Evolutionary conservation across 2,113 vertebrate species (phyloP).

Genomic region (Protobothrops mucrosquamatus): DNA sequence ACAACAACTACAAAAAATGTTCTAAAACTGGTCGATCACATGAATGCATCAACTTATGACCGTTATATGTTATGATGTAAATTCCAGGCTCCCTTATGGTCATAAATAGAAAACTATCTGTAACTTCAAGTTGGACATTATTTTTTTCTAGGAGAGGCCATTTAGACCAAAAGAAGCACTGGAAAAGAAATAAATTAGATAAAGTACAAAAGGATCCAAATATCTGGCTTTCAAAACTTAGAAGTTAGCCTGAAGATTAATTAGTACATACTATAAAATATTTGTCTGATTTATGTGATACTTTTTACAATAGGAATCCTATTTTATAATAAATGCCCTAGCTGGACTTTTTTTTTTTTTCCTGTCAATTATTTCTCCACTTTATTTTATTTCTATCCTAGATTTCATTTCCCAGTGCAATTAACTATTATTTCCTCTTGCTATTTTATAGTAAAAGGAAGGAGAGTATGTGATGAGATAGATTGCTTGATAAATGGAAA

Average conservation of each 20-base stretch:
- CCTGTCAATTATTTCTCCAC: not conserved
- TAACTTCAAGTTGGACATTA: slow-evolving; percentile 20
- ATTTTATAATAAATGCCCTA: too few species aligned
- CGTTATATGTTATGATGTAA: not conserved
- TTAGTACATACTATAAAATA: not conserved
- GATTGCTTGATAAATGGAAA: not conserved
- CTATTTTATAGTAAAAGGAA: not conserved
- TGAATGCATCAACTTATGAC: not conserved
- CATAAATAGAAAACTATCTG: not conserved
- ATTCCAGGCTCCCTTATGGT: not conserved
- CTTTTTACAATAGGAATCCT: not conserved
- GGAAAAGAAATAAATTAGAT: not conserved
- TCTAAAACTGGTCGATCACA: not conserved
- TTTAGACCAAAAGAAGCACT: not conserved
- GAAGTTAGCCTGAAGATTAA: not conserved
- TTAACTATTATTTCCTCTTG: not conserved
- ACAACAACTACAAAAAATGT: not conserved
- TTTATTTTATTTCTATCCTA: not conserved
- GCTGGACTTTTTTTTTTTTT: not conserved
- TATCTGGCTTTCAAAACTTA: not conserved
- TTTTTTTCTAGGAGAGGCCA: not conserved
- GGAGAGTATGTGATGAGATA: not conserved
- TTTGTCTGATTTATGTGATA: not conserved
- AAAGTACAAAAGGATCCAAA: not conserved
- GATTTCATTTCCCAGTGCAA: not conserved